Evolutionary conservation across 2,797 vertebrate genomes (phyloP).

Genomic region (Mormyrus hasselquistii): DNA sequence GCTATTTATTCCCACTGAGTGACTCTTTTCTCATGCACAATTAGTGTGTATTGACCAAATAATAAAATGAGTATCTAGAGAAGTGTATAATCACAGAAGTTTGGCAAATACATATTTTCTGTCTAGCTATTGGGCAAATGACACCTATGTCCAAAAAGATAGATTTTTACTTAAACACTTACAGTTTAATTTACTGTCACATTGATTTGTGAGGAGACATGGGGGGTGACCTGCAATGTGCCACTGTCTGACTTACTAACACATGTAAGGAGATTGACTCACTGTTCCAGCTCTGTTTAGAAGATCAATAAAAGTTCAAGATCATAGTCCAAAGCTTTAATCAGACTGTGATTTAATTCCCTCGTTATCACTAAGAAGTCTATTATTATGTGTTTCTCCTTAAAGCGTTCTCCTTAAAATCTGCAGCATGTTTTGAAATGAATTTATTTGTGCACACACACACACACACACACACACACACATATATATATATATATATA

Average conservation of each 20-base stretch:
- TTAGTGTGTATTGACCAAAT: neutral
- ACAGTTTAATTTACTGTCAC: neutral
- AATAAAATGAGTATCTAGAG: neutral
- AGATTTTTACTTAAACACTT: neutral
- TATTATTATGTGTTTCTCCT: neutral
- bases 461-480: no score
- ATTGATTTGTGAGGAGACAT: neutral
- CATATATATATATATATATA: no score
- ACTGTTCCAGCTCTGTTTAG: neutral
- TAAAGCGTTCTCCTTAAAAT: neutral
- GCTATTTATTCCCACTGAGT: neutral
- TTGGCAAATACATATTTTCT: neutral
- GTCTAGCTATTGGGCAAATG: neutral
- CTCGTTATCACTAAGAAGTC: neutral
- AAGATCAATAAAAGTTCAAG: neutral
- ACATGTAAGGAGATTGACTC: neutral
- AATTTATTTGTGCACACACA: neutral
- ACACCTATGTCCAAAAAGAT: neutral
- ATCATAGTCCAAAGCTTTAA: constrained; percentile 3
- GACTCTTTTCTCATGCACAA: neutral
- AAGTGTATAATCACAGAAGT: neutral
- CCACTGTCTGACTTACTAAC: neutral
- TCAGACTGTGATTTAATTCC: neutral
- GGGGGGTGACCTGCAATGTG: neutral
- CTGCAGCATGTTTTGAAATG: neutral